These are phyloP conservation scores for Cephalotes varians DNA, from an alignment of 2,888 invertebrate species.

Conservation along the genomic window DNA sequence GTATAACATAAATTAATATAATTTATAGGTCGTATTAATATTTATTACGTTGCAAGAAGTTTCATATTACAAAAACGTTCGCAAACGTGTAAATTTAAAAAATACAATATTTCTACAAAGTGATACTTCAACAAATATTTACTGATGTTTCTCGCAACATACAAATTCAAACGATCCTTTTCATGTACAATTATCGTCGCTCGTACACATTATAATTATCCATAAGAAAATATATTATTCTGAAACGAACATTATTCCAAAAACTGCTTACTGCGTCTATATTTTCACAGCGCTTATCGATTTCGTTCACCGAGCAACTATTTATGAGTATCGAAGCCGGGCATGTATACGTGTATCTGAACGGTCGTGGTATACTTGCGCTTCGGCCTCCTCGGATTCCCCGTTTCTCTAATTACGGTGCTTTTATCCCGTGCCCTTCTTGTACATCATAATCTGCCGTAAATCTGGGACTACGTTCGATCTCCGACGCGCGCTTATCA, in stretches of 20 bases:
- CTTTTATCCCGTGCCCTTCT: conserved; percentile 34
- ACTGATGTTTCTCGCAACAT: background rate
- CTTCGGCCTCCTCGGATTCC: conserved; percentile 28
- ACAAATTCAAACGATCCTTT: background rate
- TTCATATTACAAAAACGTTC: background rate
- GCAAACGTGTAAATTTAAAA: background rate
- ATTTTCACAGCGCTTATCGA: background rate
- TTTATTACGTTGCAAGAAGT: background rate
- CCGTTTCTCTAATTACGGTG: conserved; percentile 16
- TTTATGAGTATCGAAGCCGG: background rate
- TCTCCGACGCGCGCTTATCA: conserved; percentile 37
- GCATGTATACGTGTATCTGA: background rate
- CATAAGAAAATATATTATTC: background rate
- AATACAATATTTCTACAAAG: background rate
- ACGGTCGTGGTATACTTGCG: conserved; percentile 60
- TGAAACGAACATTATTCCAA: background rate
- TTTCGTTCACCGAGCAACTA: conserved; percentile 2
- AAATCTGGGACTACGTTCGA: conserved; percentile 14
- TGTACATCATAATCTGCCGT: conserved; percentile 59
- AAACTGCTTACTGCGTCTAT: background rate
- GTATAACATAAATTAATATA: background rate
- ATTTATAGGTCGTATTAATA: background rate
- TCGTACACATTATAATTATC: background rate
- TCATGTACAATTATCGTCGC: background rate
- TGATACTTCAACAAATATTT: background rate